Evolutionary conservation across 2,113 vertebrate species (phyloP).

Genomic region (Paedocypris sp.): DNA sequence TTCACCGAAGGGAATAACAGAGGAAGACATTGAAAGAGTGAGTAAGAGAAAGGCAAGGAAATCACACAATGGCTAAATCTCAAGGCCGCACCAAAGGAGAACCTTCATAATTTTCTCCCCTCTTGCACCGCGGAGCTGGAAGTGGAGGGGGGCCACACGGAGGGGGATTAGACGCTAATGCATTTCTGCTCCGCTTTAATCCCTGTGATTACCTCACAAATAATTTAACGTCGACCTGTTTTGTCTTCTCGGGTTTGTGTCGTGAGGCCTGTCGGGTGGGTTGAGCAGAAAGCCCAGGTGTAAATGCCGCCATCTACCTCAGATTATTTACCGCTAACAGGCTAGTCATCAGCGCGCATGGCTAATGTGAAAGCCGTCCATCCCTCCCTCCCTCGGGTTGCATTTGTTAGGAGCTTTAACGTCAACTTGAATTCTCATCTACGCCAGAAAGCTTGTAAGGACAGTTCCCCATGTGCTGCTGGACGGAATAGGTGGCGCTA

Average conservation of each 20-base stretch:
- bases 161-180: slow-evolving; percentile 77
- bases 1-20: slow-evolving; percentile 31
- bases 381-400: not conserved
- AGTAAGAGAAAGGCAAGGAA: slow-evolving; percentile 49
- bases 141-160: not conserved
- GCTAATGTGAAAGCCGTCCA: not conserved
- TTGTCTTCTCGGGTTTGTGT: slow-evolving; percentile 48
- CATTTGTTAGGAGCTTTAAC: not conserved
- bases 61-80: slow-evolving; percentile 77
- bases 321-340: slow-evolving; percentile 32
- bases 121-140: slow-evolving; percentile 59
- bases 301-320: slow-evolving; percentile 29
- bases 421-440: slow-evolving; percentile 13
- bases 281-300: not conserved
- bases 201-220: slow-evolving; percentile 80
- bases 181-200: slow-evolving; percentile 71
- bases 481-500: too few species aligned
- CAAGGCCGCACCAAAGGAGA: slow-evolving; percentile 74
- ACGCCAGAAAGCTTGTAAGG: not conserved
- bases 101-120: slow-evolving; percentile 60
- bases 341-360: not conserved
- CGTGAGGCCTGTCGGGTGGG: slow-evolving; percentile 44
- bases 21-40: slow-evolving; percentile 22
- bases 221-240: slow-evolving; percentile 68
- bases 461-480: too few species aligned